A percentile compares a stretch with the other conserved stretches of the same genome.
These are phyloP conservation scores for Lysandra coridon DNA, from an alignment of 2,888 invertebrate genomes.

Conservation along the genomic window DNA sequence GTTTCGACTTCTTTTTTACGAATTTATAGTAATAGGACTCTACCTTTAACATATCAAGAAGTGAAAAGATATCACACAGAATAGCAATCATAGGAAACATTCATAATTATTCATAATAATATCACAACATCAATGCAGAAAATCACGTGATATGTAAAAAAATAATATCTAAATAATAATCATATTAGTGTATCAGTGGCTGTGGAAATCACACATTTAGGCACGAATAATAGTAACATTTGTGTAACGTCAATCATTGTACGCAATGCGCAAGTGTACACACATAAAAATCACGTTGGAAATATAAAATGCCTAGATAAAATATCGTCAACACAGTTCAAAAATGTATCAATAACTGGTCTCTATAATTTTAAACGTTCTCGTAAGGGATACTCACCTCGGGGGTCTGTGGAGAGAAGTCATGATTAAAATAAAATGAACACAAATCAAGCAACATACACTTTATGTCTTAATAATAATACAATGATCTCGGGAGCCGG, in stretches of 20 bases:
- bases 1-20: constrained; percentile 26
- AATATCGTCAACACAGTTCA: constrained; percentile 4
- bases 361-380: constrained; percentile 31
- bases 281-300: background rate
- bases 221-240: constrained; percentile 22
- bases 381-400: constrained; percentile 70
- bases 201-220: constrained; percentile 34
- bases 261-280: constrained; percentile 7
- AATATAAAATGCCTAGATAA: constrained; percentile 12
- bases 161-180: constrained; percentile 15
- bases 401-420: constrained; percentile 72
- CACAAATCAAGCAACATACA: constrained; percentile 78
- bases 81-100: constrained; percentile 52
- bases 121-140: constrained; percentile 34
- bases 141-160: constrained; percentile 37
- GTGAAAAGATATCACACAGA: constrained; percentile 55
- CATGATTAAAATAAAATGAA: constrained; percentile 77
- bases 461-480: constrained; percentile 79
- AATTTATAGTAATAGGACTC: constrained; percentile 35
- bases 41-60: constrained; percentile 77
- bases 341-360: constrained; percentile 26
- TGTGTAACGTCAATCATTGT: constrained; percentile 19
- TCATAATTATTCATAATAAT: constrained; percentile 28
- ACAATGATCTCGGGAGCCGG: constrained; percentile 58
- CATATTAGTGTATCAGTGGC: constrained; percentile 30